Percentiles rank a stretch among this genome's conserved stretches.
These are phyloP conservation scores for Acanthornis magna DNA, from an alignment of 2,797 vertebrate species.

Conservation along the genomic window DNA sequence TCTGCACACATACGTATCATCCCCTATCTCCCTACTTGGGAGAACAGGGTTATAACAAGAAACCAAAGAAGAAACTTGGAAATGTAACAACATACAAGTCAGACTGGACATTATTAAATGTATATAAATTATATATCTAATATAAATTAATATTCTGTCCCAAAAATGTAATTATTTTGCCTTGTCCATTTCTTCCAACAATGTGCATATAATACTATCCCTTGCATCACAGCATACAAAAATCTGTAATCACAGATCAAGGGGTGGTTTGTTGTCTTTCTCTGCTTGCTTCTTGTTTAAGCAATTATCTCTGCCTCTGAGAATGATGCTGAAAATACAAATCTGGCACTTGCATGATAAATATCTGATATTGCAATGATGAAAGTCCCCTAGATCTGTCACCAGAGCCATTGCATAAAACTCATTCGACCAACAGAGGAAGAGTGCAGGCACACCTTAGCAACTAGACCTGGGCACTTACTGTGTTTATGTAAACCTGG, in stretches of 20 bases:
- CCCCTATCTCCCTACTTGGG: neutral
- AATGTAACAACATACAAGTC: neutral
- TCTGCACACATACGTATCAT: neutral
- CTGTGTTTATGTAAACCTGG: neutral
- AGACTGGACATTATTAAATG: neutral
- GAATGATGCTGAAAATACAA: neutral
- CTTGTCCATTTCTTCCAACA: neutral
- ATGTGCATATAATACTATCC: neutral
- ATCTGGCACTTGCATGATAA: neutral
- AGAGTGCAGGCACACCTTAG: neutral
- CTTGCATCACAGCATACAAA: neutral
- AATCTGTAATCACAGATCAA: neutral
- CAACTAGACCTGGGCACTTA: neutral
- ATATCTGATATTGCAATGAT: neutral
- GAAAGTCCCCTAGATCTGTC: neutral
- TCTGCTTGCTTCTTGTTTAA: neutral
- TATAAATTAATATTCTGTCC: neutral
- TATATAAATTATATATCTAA: too few relatives aligned
- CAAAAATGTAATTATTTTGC: neutral
- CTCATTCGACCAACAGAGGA: neutral
- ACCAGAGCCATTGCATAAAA: neutral
- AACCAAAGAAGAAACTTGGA: neutral
- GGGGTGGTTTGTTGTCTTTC: neutral
- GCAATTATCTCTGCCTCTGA: neutral
- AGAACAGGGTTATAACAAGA: neutral